phyloP scores from a whole-genome alignment of 2,797 vertebrate species.

The Heliangelus exortis region DNA sequence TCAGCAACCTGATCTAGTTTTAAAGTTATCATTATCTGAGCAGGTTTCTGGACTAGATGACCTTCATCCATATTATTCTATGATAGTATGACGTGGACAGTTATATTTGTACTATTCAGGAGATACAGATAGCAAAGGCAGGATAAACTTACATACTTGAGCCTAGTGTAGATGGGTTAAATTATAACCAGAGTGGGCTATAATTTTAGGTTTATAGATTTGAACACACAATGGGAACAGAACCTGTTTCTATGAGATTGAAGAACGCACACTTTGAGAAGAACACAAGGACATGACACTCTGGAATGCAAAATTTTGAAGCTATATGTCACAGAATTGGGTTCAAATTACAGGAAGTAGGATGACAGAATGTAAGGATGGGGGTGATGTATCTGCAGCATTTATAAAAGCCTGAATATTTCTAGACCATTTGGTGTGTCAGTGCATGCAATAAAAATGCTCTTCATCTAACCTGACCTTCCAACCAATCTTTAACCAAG shows the following conservation, averaged over 20 bases:
- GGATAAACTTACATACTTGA: background rate
- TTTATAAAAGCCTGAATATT: background rate
- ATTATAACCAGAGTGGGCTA: background rate
- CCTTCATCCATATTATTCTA: background rate
- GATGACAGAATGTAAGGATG: background rate
- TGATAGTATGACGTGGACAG: background rate
- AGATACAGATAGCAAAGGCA: background rate
- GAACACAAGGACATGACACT: background rate
- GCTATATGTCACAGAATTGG: background rate
- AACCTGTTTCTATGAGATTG: background rate
- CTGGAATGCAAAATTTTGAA: background rate
- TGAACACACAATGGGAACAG: background rate
- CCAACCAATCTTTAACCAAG: no score
- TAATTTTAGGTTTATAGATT: background rate
- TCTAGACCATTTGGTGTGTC: background rate
- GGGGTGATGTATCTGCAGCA: background rate
- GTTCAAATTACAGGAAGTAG: background rate
- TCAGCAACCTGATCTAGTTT: background rate
- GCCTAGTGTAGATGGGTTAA: background rate
- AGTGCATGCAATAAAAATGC: background rate
- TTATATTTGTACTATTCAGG: background rate
- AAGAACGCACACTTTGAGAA: background rate
- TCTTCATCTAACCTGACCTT: background rate
- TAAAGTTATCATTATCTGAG: background rate
- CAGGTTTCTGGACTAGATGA: background rate